Percentiles rank a stretch among this genome's conserved stretches.
Conservation (phyloP, 2,113 vertebrate species). For the Solea senegalensis region DNA sequence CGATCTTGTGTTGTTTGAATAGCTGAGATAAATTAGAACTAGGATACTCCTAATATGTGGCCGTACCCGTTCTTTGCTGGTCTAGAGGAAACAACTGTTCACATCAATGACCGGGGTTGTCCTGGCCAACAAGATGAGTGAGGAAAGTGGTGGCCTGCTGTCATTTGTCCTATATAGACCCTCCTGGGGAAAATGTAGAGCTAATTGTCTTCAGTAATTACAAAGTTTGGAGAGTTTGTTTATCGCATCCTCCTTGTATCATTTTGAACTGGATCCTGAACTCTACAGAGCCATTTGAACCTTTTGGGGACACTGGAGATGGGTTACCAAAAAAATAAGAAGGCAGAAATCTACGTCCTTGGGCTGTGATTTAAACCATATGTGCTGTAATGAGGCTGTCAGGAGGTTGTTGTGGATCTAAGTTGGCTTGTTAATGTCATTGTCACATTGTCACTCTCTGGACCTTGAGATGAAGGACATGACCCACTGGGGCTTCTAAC, state of each 20-base stretch:
- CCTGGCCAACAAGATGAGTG: too few species aligned
- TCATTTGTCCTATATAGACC: too few species aligned
- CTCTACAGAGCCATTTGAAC: background rate
- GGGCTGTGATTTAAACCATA: constrained; percentile 88
- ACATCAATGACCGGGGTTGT: too few species aligned
- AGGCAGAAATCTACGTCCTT: constrained; percentile 79
- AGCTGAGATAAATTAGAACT: too few species aligned
- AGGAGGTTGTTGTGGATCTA: constrained; percentile 84
- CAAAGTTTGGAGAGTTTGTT: background rate
- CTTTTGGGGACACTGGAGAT: constrained; percentile 61
- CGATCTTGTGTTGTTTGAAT: too few species aligned
- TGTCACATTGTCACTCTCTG: constrained; percentile 75
- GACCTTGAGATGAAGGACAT: constrained; percentile 76
- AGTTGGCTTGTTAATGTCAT: constrained; percentile 83
- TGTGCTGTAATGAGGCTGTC: constrained; percentile 89
- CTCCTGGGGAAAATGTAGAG: background rate
- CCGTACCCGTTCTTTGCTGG: too few species aligned
- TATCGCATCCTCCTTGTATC: background rate
- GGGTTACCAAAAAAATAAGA: constrained; percentile 36
- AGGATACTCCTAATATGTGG: too few species aligned
- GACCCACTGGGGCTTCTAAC: constrained; percentile 9
- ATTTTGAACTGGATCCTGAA: background rate
- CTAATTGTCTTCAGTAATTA: background rate
- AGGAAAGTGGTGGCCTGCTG: too few species aligned
- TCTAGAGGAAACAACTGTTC: too few species aligned